These are phyloP conservation scores for Cephus spinipes DNA, from an alignment of 2,888 invertebrate genomes.

Conservation along the genomic window DNA sequence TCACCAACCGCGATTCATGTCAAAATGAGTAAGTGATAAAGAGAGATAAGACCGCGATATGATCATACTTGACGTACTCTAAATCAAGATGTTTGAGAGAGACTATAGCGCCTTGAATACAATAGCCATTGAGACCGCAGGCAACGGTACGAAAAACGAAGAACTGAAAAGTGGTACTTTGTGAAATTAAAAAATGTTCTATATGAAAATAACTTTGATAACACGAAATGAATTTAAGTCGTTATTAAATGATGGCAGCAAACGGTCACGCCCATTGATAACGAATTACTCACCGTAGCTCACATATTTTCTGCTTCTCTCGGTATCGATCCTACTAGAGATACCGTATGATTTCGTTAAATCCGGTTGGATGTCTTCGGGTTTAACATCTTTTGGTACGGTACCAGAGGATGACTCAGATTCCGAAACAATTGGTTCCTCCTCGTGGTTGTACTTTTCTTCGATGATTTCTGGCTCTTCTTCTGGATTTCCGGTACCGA, in stretches of 20 bases:
- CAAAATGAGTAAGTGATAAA: slow-evolving; percentile 58
- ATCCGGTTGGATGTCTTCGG: slow-evolving; percentile 9
- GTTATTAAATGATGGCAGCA: background rate
- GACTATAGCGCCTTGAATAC: background rate
- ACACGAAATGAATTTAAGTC: background rate
- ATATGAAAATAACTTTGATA: background rate
- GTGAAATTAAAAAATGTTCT: background rate
- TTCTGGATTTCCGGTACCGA: slow-evolving; percentile 1
- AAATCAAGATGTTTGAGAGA: slow-evolving; percentile 18
- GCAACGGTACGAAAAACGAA: background rate
- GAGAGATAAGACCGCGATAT: slow-evolving; percentile 46
- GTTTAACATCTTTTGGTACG: background rate
- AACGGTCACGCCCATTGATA: slow-evolving; percentile 60
- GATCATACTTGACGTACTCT: slow-evolving; percentile 36
- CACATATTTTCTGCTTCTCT: slow-evolving; percentile 53
- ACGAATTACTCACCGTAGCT: slow-evolving; percentile 59
- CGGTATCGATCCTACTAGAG: slow-evolving; percentile 32
- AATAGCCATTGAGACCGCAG: background rate
- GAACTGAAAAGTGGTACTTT: background rate
- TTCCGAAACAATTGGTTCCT: background rate
- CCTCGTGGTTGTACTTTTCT: slow-evolving; percentile 8
- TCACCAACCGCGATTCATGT: slow-evolving; percentile 45
- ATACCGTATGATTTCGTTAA: slow-evolving; percentile 15
- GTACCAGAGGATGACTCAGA: background rate
- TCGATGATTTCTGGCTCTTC: background rate